These are phyloP conservation scores for Protaetia brevitarsis DNA, from an alignment of 1,140 invertebrate species.

Conservation along the genomic window DNA sequence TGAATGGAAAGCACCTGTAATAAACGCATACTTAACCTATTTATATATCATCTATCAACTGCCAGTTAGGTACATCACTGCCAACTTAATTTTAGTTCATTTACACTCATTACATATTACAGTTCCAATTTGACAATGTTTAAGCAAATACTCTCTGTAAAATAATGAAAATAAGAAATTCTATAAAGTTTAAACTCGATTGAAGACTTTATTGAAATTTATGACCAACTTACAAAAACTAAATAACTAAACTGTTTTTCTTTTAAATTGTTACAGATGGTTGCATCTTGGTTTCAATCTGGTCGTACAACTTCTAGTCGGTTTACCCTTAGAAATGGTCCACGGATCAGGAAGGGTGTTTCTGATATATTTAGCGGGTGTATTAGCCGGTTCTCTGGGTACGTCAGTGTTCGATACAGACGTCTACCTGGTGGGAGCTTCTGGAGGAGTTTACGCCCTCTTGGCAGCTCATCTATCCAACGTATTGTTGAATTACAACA, in stretches of 20 bases:
- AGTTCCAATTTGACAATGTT: too few relatives aligned
- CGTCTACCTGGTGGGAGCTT: constrained; percentile 90
- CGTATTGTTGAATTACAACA: constrained; percentile 92
- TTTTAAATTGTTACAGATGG: constrained; percentile 67
- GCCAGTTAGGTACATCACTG: too few relatives aligned
- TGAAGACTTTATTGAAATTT: background rate
- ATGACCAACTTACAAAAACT: background rate
- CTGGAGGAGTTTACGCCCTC: constrained; percentile 91
- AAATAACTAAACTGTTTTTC: background rate
- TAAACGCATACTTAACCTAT: too few relatives aligned
- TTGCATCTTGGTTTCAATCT: constrained; percentile 93
- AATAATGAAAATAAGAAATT: too few relatives aligned
- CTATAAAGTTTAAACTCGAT: background rate
- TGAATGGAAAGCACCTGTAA: too few relatives aligned
- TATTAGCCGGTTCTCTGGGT: constrained; percentile 87
- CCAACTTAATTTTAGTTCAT: too few relatives aligned
- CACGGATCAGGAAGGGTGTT: constrained; percentile 86
- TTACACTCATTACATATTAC: too few relatives aligned
- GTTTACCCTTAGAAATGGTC: constrained; percentile 95
- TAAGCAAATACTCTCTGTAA: too few relatives aligned
- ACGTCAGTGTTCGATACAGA: constrained; percentile 94
- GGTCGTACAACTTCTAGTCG: constrained; percentile 85
- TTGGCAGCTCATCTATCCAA: constrained; percentile 93
- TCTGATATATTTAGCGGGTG: constrained; percentile 90
- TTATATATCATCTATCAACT: too few relatives aligned